Conservation (phyloP, 37 sponge, comb jelly and placozoan genomes). For the Beroe forskalii region DNA sequence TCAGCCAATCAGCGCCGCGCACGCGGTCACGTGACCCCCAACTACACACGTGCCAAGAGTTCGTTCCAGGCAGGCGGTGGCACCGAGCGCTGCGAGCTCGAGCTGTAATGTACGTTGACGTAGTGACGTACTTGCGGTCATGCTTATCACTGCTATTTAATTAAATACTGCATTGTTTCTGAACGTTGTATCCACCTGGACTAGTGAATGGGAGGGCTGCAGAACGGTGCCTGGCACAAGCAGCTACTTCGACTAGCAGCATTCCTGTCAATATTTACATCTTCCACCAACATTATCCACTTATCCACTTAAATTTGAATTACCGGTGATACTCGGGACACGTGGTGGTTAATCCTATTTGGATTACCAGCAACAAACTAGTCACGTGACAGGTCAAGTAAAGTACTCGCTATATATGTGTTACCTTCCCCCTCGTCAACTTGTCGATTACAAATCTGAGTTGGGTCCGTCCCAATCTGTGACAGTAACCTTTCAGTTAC, state of each 20-base stretch:
- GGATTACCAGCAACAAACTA: not conserved
- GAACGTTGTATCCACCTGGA: not conserved
- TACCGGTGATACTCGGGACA: not conserved
- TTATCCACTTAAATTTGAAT: slow-evolving; percentile 49
- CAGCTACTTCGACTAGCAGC: not conserved
- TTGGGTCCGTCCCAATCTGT: slow-evolving; percentile 11
- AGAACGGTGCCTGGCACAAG: not conserved
- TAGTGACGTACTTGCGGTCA: slow-evolving; percentile 46
- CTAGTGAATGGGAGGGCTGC: not conserved
- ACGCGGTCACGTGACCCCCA: not conserved
- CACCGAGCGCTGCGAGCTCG: not conserved
- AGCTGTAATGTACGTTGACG: too few relatives aligned
- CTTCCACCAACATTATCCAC: slow-evolving; percentile 14
- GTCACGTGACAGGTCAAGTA: not conserved
- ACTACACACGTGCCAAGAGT: slow-evolving; percentile 2
- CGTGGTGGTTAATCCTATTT: slow-evolving; percentile 18
- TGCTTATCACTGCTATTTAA: slow-evolving; percentile 51
- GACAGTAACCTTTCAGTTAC: not conserved
- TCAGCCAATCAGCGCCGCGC: not conserved
- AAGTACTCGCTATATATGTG: slow-evolving; percentile 23
- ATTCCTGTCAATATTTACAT: slow-evolving; percentile 49
- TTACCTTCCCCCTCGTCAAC: too few relatives aligned
- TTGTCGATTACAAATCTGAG: not conserved
- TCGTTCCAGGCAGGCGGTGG: not conserved
- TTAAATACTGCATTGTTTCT: slow-evolving; percentile 38